Base-by-base conservation (phyloP, 2,797 vertebrate species). In the Chaetodon trifasciatus region DNA sequence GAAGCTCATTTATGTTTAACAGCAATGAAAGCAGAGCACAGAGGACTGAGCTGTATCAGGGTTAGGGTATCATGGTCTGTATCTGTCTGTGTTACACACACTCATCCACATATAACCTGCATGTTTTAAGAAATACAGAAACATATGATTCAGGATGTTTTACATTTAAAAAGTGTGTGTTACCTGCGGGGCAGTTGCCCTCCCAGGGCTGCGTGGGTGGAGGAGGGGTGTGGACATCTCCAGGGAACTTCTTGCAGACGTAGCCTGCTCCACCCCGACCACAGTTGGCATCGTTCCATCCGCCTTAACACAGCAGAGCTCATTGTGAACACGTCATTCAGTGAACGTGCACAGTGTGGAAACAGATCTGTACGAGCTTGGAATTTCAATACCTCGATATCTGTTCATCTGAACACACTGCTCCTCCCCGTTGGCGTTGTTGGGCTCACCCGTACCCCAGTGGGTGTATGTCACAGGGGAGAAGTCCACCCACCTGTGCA, bases 281-380 rank as follows among this genome's bases (percentile, higher is more conserved):
- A 32, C 96, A 96, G 91, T 96, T 96, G 28, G 87, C 94, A 66
- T 96, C 96, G n/a, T 96, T 96, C 96, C 96, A 96, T 4, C 88
- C 87, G 62, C 95, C 96, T 96, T 49, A 32, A 56, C 28, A 40
- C 74, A 40, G 10, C 74, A 68, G 21, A 69, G 46, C 42, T 42
- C 11, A 65, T 13, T 8, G 37, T 52, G 17, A 69, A 35, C n/a
- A 1, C 17, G 44, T 4, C 3, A 7, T 19, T 50, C 32, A 23
- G 24, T 8, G 7, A 42, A 80, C 8, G 6, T 0, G 1, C 2
- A 16, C 5, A 13, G 8, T 46, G 1, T 39, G n/a, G 9, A 39
- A 52, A 61, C 5, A 15, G 13, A 61, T 66, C 8, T 3, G 9
- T 23, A 1, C n/a, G 12, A 16, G 6, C 12, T 0, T 8, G 21